These are phyloP conservation scores for Bucorvus abyssinicus DNA, from an alignment of 2,797 vertebrate genomes.

Conservation along the genomic window DNA sequence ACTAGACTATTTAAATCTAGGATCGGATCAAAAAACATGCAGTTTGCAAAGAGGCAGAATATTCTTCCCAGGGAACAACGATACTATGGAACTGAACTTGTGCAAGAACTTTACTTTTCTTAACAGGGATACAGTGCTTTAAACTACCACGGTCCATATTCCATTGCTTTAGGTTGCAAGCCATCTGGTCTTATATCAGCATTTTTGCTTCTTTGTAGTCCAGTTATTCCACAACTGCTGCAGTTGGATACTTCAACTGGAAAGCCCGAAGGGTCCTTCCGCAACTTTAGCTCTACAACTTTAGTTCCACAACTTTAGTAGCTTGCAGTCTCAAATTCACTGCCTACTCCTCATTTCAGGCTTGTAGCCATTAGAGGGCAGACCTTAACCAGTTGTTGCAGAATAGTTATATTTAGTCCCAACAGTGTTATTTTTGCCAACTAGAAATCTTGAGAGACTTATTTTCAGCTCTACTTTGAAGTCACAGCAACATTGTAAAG, in stretches of 20 bases:
- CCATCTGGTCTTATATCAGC: not conserved
- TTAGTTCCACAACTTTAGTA: not conserved
- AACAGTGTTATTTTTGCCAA: not conserved
- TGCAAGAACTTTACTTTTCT: not conserved
- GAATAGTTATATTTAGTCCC: not conserved
- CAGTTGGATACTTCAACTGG: not conserved
- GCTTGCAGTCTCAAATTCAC: not conserved
- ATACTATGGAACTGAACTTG: not conserved
- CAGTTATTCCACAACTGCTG: not conserved
- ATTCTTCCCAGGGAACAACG: not conserved
- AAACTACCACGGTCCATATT: not conserved
- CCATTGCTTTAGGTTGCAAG: not conserved
- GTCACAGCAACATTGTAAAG: not conserved
- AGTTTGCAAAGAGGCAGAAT: not conserved
- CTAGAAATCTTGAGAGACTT: not conserved
- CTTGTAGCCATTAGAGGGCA: constrained; percentile 40
- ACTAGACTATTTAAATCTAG: not conserved
- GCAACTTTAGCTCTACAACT: not conserved
- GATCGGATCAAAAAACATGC: not conserved
- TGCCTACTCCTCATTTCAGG: not conserved
- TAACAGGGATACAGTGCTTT: not conserved
- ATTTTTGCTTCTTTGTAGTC: not conserved
- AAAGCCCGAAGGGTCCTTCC: not conserved
- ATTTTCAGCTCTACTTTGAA: not conserved
- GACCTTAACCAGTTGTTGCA: not conserved